These are phyloP conservation scores for Shinisaurus crocodilurus DNA, from an alignment of 2,113 vertebrate genomes.

Conservation along the genomic window DNA sequence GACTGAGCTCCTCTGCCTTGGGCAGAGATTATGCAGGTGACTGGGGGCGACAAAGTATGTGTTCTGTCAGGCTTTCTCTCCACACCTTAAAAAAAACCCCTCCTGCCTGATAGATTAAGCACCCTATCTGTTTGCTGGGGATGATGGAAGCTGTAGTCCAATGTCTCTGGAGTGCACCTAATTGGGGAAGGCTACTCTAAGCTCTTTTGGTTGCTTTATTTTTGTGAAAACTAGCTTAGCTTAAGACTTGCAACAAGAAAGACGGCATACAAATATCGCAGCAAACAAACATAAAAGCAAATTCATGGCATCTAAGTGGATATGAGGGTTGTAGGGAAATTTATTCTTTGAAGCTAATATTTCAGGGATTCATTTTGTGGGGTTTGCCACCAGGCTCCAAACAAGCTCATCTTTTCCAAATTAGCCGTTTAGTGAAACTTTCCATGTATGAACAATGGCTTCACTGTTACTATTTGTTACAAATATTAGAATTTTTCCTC, in stretches of 20 bases:
- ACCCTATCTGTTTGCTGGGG: too few relatives aligned
- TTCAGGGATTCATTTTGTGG: neutral
- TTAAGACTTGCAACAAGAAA: neutral
- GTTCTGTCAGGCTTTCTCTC: too few relatives aligned
- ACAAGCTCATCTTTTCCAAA: neutral
- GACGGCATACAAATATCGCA: neutral
- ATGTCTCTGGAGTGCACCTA: too few relatives aligned
- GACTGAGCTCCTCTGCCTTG: too few relatives aligned
- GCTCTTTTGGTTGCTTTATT: neutral
- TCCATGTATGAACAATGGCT: neutral
- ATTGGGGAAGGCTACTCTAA: neutral
- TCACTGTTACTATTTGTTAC: neutral
- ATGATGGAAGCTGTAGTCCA: too few relatives aligned
- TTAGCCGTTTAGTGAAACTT: neutral
- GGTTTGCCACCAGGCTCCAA: neutral
- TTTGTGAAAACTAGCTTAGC: conserved; percentile 2
- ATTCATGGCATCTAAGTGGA: neutral
- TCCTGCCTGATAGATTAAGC: too few relatives aligned
- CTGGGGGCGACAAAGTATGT: too few relatives aligned
- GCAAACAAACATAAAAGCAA: neutral
- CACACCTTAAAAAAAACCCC: too few relatives aligned
- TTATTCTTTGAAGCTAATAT: neutral
- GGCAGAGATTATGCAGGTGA: too few relatives aligned
- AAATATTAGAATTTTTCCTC: neutral
- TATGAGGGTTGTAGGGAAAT: neutral